Conservation (phyloP, 2,113 vertebrate genomes). For the Tragelaphus imberbis region DNA sequence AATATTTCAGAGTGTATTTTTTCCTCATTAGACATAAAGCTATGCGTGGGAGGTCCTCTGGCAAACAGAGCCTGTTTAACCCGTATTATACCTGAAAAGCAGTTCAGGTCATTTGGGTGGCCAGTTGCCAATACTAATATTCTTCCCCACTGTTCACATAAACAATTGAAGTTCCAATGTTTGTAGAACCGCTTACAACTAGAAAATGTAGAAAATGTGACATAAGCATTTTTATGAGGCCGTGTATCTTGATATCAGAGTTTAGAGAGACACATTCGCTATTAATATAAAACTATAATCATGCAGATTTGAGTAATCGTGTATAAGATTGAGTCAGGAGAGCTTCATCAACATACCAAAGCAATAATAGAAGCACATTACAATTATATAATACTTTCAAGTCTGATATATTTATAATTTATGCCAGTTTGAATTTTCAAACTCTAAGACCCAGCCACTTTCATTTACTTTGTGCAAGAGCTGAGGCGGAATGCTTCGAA, state of each 20-base stretch:
- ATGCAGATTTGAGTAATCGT: background rate
- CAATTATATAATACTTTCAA: background rate
- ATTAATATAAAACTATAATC: background rate
- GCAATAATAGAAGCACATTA: background rate
- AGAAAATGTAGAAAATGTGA: background rate
- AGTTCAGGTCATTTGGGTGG: background rate
- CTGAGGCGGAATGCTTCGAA: background rate
- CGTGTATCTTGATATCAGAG: background rate
- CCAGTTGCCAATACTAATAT: background rate
- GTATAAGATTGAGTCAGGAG: background rate
- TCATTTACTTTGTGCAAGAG: background rate
- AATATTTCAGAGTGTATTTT: background rate
- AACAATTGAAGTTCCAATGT: background rate
- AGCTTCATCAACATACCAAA: background rate
- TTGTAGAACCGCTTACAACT: background rate
- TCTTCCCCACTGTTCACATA: background rate
- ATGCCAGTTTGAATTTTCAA: background rate
- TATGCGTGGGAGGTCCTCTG: background rate
- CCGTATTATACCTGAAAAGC: background rate
- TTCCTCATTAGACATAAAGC: background rate
- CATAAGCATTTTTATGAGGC: background rate
- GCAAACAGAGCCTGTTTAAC: background rate
- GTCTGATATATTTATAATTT: background rate
- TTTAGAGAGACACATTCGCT: background rate
- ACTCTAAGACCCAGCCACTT: background rate